These are phyloP conservation scores for Leptopterna dolabrata DNA, from an alignment of 2,888 invertebrate species.

Conservation along the genomic window DNA sequence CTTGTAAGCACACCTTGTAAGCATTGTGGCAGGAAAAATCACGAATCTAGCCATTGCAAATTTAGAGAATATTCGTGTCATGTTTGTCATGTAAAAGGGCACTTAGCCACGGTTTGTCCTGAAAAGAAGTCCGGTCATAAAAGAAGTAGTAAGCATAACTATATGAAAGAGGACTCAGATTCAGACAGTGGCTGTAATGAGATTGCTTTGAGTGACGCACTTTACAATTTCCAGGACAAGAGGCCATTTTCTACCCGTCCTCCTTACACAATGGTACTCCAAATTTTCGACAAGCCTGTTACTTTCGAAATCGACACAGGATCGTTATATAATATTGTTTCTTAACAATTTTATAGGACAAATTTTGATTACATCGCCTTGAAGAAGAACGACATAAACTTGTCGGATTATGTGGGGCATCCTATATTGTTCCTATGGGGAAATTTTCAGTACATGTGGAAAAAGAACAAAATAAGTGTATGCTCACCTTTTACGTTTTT, in stretches of 20 bases:
- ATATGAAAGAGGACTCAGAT: not conserved
- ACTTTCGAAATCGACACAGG: not conserved
- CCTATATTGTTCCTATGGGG: constrained; percentile 14
- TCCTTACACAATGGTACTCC: not conserved
- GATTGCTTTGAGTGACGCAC: not conserved
- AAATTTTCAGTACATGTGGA: constrained; percentile 4
- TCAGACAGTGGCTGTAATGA: not conserved
- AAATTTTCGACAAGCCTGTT: not conserved
- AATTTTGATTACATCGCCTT: not conserved
- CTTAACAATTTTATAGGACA: not conserved
- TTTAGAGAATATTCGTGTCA: not conserved
- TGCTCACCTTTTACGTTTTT: not conserved
- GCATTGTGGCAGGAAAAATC: not conserved
- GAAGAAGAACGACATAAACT: not conserved
- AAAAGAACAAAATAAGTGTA: not conserved
- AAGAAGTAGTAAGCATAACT: not conserved
- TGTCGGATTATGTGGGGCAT: constrained; percentile 1
- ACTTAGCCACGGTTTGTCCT: not conserved
- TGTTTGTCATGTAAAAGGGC: not conserved
- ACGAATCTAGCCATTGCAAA: not conserved
- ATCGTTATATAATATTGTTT: not conserved
- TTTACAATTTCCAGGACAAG: not conserved
- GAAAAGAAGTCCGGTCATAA: not conserved
- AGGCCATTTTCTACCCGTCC: not conserved
- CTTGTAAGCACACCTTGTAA: not conserved